Conservation (phyloP, 2,888 invertebrate genomes). For the Ryuthela nishihirai region DNA sequence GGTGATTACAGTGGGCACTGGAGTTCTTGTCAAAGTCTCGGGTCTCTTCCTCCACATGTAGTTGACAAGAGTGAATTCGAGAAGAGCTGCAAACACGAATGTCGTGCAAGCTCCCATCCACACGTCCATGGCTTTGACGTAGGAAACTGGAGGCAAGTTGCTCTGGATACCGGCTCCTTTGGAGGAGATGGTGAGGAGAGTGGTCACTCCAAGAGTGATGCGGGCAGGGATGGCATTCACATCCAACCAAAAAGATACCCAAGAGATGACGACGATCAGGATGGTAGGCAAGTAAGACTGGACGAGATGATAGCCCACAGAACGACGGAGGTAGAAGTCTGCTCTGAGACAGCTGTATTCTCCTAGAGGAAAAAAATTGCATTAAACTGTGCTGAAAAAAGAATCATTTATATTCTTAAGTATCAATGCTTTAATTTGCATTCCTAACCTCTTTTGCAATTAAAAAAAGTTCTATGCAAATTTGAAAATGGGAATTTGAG, state of each 20-base stretch:
- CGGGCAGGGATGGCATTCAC: constrained; percentile 57
- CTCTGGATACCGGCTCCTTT: constrained; percentile 45
- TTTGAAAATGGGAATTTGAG: too few relatives aligned
- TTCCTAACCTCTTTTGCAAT: too few relatives aligned
- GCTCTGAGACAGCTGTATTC: constrained; percentile 58
- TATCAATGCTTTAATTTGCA: too few relatives aligned
- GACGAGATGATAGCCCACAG: constrained; percentile 57
- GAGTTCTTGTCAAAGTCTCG: constrained; percentile 21
- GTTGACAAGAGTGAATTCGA: constrained; percentile 55
- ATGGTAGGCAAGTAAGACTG: constrained; percentile 59
- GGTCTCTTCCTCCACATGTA: constrained; percentile 52
- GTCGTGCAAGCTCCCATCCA: constrained; percentile 48
- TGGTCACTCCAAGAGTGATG: constrained; percentile 55
- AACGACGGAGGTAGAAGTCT: constrained; percentile 55
- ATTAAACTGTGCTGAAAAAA: too few relatives aligned
- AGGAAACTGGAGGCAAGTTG: constrained; percentile 44
- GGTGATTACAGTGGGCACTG: constrained; percentile 20
- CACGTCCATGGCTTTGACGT: constrained; percentile 46
- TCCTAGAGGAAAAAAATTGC: too few relatives aligned
- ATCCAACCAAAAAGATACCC: constrained; percentile 59
- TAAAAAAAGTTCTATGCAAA: too few relatives aligned
- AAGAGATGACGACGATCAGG: constrained; percentile 58
- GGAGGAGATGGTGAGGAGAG: constrained; percentile 54
- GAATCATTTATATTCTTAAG: too few relatives aligned
- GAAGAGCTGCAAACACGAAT: constrained; percentile 54